Evolutionary conservation across 2,888 invertebrate genomes (phyloP).

Genomic region (Zootermopsis nevadensis): DNA sequence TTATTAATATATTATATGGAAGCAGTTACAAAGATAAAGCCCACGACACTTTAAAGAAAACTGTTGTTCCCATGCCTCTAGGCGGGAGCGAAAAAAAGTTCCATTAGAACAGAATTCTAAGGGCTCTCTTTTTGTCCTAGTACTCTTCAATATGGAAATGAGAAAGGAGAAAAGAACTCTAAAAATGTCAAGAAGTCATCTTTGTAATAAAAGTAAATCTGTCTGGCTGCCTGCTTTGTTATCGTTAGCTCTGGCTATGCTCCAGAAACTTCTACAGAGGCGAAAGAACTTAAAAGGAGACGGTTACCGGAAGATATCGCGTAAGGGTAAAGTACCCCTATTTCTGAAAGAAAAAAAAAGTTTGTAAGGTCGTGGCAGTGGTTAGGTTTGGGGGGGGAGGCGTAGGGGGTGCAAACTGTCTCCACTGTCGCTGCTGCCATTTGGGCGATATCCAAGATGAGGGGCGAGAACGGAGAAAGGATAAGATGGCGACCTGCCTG

Average conservation of each 20-base stretch:
- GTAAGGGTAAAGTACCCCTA: conserved; percentile 25
- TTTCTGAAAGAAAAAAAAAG: neutral
- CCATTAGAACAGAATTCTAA: neutral
- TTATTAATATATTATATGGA: neutral
- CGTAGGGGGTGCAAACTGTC: neutral
- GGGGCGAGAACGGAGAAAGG: neutral
- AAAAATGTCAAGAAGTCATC: conserved; percentile 43
- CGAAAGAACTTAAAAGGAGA: neutral
- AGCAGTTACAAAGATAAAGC: neutral
- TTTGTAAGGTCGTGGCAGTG: conserved; percentile 12
- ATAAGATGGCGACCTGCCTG: neutral
- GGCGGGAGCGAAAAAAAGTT: too few relatives aligned
- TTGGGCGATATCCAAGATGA: conserved; percentile 28
- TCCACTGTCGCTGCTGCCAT: conserved; percentile 6
- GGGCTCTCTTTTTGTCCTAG: too few relatives aligned
- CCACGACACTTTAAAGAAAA: too few relatives aligned
- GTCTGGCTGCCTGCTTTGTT: conserved; percentile 27
- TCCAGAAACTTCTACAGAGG: conserved; percentile 21
- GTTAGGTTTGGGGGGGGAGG: neutral
- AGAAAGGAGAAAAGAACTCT: conserved; percentile 25
- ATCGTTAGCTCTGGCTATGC: conserved; percentile 29
- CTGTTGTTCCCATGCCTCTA: too few relatives aligned
- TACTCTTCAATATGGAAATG: conserved; percentile 33
- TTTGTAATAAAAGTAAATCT: conserved; percentile 41
- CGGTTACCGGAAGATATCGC: conserved; percentile 17